Evolutionary conservation across 2,797 vertebrate genomes (phyloP), one percentile per base, ranked within the genome.

Genomic region (Eulemur mongoz): DNA sequence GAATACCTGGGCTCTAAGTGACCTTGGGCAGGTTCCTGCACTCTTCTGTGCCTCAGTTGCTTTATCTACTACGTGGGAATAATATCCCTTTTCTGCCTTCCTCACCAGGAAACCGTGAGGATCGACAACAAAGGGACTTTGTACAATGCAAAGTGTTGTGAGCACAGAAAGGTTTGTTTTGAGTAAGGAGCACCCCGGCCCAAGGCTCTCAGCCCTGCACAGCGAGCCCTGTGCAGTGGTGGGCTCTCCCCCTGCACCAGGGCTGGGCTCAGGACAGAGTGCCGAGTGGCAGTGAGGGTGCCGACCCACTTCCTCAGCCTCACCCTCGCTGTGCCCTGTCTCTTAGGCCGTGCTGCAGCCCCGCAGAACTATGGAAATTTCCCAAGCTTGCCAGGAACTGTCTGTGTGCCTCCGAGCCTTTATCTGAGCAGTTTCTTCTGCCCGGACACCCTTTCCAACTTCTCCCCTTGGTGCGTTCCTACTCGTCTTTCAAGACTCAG

Each of bases 401-500:
- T 95, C 94, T 92, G 89, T 43, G 10, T 15, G 61, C 93, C n/a
- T n/a, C n/a, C 35, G 86, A 79, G 65, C 9, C 91, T 92, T 93
- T 75, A 91, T 96, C 91, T 84, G 63, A 59, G 43, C 61, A 30
- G 12, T 72, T 84, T 75, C 94, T 95, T 94, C 72, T 81, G 48
- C 54, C 61, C 45, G 14, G 48, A 94, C 70, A 70, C 50, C 61
- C 4, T 54, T 92, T 45, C 87, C 35, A 50, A 35, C 59, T 48
- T 88, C 80, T 95, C 75, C 25, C 72, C 59, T 7, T 27, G 10
- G 83, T 73, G 52, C 11, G 5, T 70, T 70, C 57, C 95, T 95
- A 80, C 95, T 95, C 93, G 65, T 92, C 80, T 96, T 93, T 93
- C 92, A 95, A 91, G 93, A 82, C 72, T 88, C 86, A 70, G n/a